Conservation (phyloP, 2,888 invertebrate species). For the Salpingus planirostris region DNA sequence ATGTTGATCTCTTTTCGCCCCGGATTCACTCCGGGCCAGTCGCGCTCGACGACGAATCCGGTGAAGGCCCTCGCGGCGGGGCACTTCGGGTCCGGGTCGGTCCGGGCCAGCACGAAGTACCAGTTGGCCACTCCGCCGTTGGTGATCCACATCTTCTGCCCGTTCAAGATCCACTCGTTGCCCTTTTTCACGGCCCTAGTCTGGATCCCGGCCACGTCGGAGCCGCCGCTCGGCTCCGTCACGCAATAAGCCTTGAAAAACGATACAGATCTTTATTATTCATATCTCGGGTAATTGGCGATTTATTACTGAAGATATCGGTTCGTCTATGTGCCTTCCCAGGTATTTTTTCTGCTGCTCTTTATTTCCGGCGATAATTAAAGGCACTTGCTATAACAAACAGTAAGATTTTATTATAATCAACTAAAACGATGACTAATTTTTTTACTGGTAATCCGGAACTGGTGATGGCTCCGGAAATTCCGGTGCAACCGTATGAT, state of each 20-base stretch:
- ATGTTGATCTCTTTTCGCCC: slow-evolving; percentile 64
- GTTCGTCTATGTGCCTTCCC: slow-evolving; percentile 81
- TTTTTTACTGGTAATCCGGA: neutral
- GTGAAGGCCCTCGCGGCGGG: slow-evolving; percentile 70
- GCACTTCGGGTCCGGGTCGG: slow-evolving; percentile 79
- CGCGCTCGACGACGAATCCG: slow-evolving; percentile 62
- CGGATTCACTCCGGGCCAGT: slow-evolving; percentile 53
- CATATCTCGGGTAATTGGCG: neutral
- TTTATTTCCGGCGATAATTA: slow-evolving; percentile 72
- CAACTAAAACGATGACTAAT: neutral
- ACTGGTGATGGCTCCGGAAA: slow-evolving; percentile 72
- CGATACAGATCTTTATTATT: neutral
- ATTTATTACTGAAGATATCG: slow-evolving; percentile 71
- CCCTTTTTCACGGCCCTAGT: slow-evolving; percentile 87
- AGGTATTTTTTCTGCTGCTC: slow-evolving; percentile 93
- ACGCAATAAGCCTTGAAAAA: slow-evolving; percentile 73
- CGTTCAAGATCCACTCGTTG: slow-evolving; percentile 78
- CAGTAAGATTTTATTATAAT: slow-evolving; percentile 2
- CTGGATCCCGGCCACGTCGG: slow-evolving; percentile 83
- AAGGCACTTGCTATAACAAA: slow-evolving; percentile 70
- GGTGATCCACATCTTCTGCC: slow-evolving; percentile 98
- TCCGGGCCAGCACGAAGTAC: slow-evolving; percentile 80
- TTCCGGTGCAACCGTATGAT: slow-evolving; percentile 88
- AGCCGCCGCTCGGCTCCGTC: slow-evolving; percentile 92
- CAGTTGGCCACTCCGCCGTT: slow-evolving; percentile 92